Evolutionary conservation across 2,888 invertebrate species (phyloP).

Genomic region (Megastigmus dorsalis): DNA sequence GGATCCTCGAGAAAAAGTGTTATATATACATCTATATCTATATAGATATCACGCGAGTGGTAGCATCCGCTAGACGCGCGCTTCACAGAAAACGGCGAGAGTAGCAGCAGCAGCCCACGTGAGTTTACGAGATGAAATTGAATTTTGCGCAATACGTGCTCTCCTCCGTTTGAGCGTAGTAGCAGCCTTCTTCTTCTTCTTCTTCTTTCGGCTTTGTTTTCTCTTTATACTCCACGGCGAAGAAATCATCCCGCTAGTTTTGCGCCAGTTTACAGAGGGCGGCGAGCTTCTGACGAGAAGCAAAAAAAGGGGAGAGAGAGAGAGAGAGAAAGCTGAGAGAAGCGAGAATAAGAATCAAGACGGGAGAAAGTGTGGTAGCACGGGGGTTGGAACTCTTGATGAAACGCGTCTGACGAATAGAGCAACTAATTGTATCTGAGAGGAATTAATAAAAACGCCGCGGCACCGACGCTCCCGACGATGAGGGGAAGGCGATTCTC

Average conservation of each 20-base stretch:
- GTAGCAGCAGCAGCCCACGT: background rate
- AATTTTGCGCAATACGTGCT: conserved; percentile 47
- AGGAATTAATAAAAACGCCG: conserved; percentile 73
- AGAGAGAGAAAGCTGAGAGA: background rate
- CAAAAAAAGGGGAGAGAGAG: background rate
- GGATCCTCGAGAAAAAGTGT: too few relatives aligned
- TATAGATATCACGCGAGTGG: too few relatives aligned
- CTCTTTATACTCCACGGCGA: background rate
- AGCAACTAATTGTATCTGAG: conserved; percentile 74
- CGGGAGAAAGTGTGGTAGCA: conserved; percentile 58
- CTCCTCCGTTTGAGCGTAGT: background rate
- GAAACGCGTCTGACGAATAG: conserved; percentile 74
- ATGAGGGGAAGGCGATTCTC: conserved; percentile 63
- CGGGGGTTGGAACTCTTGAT: conserved; percentile 68
- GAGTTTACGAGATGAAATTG: conserved; percentile 47
- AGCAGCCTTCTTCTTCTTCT: too few relatives aligned
- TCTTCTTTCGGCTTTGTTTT: too few relatives aligned
- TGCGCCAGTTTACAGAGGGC: background rate
- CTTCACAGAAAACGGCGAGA: too few relatives aligned
- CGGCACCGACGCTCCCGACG: conserved; percentile 54
- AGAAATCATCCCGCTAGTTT: conserved; percentile 44
- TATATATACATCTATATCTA: too few relatives aligned
- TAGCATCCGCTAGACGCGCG: too few relatives aligned
- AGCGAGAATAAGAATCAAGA: conserved; percentile 47
- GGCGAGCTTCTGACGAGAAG: background rate